Evolutionary conservation across 2,113 vertebrate genomes (phyloP), one percentile per base, ranked within the genome.

Genomic region (Pholis gunnellus): DNA sequence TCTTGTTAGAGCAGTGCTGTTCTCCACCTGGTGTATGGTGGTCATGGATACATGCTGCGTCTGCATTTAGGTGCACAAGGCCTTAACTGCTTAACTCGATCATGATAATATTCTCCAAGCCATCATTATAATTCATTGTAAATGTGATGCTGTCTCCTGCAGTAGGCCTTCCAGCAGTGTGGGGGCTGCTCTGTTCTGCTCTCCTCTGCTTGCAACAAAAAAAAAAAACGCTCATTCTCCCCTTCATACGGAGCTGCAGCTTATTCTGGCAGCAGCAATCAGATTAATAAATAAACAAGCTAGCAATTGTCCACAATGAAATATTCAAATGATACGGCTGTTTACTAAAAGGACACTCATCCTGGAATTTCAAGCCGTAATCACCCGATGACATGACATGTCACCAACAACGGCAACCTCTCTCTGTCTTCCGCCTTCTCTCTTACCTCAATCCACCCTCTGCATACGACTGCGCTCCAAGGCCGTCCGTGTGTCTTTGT

Each of bases 241-340:
- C 59, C 66, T n/a, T 75, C 71, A 76, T 82, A 50, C 74, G 71
- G 72, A 75, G 70, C 81, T 74, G 42, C 61, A 82, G 84, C 79
- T 89, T 73, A 69, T 72, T 87, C 85, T 88, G 78, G 78, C 80
- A 75, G 86, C 81, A 56, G 81, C 86, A 81, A 89, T 87, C 80
- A 85, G 79, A 93, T 93, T 88, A 90, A 89, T 90, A 92, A 90
- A 72, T 89, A 89, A 93, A 90, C 90, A 91, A 90, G 86, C 75
- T 48, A 31, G 78, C 92, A 90, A 93, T 90, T 92, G 78, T 86
- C 83, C 70, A 68, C 68, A 87, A 88, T 94, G 75, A 92, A 93
- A 94, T 90, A 91, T 93, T 93, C 59, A 92, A 93, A 88, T 84
- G 72, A 72, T 81, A 79, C 40, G 60, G 79, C 79, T 92, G 90